Percentiles rank a stretch among this genome's conserved stretches.
Evolutionary conservation across 2,888 invertebrate genomes (phyloP).

Genomic region (Diachrysia chrysitis): DNA sequence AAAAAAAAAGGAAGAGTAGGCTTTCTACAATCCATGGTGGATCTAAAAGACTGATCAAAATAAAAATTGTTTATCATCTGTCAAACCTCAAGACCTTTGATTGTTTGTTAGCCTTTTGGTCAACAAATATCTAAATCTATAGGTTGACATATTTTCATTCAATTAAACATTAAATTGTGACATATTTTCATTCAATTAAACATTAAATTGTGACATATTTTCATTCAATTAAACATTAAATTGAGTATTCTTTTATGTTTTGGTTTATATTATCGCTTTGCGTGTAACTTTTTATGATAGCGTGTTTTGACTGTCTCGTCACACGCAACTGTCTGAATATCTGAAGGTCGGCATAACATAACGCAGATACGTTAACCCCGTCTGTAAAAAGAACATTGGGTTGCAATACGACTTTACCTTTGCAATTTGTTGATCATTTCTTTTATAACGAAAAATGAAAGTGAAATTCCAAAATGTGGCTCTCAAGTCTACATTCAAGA

Average conservation of each 20-base stretch:
- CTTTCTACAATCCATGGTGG: no score
- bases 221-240: not conserved
- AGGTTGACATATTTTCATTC: no score
- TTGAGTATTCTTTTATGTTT: not conserved
- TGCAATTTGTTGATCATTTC: not conserved
- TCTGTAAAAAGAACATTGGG: constrained; percentile 4
- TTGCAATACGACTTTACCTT: not conserved
- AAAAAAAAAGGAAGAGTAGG: no score
- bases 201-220: no score
- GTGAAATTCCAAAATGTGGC: not conserved
- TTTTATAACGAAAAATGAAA: not conserved
- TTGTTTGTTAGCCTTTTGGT: not conserved
- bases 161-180: no score
- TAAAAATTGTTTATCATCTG: no score
- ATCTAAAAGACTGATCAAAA: not conserved
- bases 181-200: no score
- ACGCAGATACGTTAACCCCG: constrained; percentile 4
- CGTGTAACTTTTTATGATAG: no score
- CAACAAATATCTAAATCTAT: no score
- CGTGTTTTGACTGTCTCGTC: constrained; percentile 4
- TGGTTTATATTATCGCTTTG: not conserved
- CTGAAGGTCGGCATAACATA: not conserved
- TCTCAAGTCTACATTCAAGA: not conserved
- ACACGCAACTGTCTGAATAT: not conserved
- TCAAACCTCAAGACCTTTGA: not conserved